A percentile compares a stretch with the other conserved stretches of the same genome.
phyloP scores from a whole-genome alignment of 64 coral and sea anemone genomes.

The Montipora efflorescens region DNA sequence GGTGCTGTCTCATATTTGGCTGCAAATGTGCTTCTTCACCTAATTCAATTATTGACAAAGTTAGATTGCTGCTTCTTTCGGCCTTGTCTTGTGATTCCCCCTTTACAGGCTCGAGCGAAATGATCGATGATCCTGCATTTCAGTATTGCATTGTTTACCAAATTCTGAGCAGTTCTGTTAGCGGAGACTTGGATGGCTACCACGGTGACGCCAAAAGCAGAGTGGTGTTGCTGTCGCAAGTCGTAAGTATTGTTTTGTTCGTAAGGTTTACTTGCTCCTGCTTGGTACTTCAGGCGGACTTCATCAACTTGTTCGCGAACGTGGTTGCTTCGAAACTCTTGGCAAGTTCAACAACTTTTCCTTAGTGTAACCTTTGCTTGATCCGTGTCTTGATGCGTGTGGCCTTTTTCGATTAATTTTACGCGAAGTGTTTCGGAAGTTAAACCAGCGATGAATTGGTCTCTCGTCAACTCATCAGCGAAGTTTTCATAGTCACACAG shows the following conservation, averaged over 20 bases:
- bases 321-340: constrained; percentile 30
- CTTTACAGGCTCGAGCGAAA: constrained; percentile 6
- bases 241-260: neutral
- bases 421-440: constrained; percentile 27
- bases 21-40: constrained; percentile 18
- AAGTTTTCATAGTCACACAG: constrained; percentile 35
- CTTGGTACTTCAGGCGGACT: neutral
- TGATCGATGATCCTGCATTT: constrained; percentile 15
- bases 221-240: neutral
- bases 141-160: constrained; percentile 20
- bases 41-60: neutral
- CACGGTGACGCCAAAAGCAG: neutral
- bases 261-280: neutral
- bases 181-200: neutral
- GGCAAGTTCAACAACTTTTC: constrained; percentile 34
- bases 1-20: neutral
- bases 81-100: neutral
- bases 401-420: constrained; percentile 17
- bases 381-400: neutral
- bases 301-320: constrained; percentile 31
- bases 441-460: constrained; percentile 47
- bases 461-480: constrained; percentile 22
- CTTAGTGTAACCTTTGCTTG: neutral
- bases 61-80: neutral
- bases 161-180: constrained; percentile 42